Evolutionary conservation across 1,140 invertebrate genomes (phyloP).

Genomic region (Antheraea mylitta): DNA sequence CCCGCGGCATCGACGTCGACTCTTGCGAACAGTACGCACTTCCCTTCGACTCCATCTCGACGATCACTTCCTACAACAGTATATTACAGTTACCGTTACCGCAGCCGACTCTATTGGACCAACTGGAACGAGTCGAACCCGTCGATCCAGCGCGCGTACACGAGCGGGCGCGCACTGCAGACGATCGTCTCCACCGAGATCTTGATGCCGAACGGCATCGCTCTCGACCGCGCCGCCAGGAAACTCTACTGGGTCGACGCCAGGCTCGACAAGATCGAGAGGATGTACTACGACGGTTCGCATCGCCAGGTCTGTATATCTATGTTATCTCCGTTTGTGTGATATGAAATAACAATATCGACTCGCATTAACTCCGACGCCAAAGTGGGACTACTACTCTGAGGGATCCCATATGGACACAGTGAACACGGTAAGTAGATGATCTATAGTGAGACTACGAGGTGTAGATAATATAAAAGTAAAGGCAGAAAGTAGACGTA

Average conservation of each 20-base stretch:
- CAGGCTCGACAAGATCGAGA: slow-evolving; percentile 86
- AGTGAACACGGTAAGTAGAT: too few species aligned
- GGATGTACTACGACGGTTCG: slow-evolving; percentile 86
- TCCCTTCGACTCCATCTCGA: background rate
- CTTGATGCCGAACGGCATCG: slow-evolving; percentile 90
- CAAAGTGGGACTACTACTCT: too few species aligned
- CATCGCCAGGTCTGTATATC: slow-evolving; percentile 72
- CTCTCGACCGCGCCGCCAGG: slow-evolving; percentile 85
- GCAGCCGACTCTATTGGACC: slow-evolving; percentile 87
- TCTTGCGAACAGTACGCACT: slow-evolving; percentile 84
- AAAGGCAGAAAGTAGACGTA: too few species aligned
- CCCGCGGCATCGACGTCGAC: slow-evolving; percentile 90
- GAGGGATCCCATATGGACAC: too few species aligned
- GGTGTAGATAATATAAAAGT: too few species aligned
- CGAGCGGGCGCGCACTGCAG: slow-evolving; percentile 81
- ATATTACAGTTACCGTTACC: background rate
- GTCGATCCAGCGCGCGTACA: slow-evolving; percentile 85
- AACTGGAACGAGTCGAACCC: slow-evolving; percentile 89
- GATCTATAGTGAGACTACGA: too few species aligned
- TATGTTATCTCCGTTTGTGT: too few species aligned
- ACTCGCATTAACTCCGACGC: too few species aligned
- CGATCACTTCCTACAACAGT: too few species aligned
- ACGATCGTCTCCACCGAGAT: slow-evolving; percentile 88
- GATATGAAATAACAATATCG: too few species aligned
- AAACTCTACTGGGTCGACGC: slow-evolving; percentile 92